Conservation (phyloP, 2,888 invertebrate species). For the Mesoligia furuncula region DNA sequence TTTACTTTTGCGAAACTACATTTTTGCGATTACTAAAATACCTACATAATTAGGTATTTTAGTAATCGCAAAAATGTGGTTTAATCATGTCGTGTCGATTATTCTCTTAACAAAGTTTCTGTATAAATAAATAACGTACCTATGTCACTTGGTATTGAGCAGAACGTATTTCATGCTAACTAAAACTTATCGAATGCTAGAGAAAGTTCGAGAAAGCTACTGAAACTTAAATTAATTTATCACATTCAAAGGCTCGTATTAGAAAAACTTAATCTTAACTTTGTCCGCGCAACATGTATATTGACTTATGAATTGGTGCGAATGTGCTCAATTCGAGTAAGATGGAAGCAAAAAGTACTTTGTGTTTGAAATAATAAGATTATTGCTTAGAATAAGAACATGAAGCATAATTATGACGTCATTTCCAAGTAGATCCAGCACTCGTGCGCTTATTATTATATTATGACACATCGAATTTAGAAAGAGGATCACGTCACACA, state of each 20-base stretch:
- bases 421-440: neutral
- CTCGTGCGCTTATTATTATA: neutral
- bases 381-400: neutral
- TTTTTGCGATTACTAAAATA: too few relatives aligned
- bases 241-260: constrained; percentile 26
- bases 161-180: constrained; percentile 25
- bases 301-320: neutral
- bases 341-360: neutral
- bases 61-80: neutral
- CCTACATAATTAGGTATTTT: neutral
- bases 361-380: neutral
- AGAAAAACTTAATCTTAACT: constrained; percentile 24
- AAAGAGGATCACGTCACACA: too few relatives aligned
- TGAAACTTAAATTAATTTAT: constrained; percentile 37
- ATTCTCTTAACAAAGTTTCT: neutral
- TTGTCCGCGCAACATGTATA: neutral
- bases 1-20: too few relatives aligned
- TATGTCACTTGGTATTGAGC: constrained; percentile 21
- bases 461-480: too few relatives aligned
- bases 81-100: neutral
- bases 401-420: neutral
- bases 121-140: neutral
- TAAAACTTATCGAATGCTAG: constrained; percentile 21
- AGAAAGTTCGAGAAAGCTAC: constrained; percentile 15
- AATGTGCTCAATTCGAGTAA: neutral